Evolutionary conservation across 2,797 vertebrate genomes (phyloP).

Genomic region (Calcarius lapponicus): DNA sequence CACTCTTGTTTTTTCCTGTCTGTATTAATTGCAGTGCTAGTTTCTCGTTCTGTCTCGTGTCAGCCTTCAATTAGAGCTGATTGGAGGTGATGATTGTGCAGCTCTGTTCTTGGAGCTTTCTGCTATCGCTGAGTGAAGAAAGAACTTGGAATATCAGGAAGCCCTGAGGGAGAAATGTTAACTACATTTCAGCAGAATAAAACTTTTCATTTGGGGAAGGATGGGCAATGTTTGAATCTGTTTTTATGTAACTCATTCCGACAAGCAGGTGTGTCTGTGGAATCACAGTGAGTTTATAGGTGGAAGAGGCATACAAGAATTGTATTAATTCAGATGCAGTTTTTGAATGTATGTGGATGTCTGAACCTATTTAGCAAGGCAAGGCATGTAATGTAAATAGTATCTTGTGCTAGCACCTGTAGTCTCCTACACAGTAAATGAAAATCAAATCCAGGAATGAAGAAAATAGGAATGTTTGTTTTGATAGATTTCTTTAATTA

Average conservation of each 20-base stretch:
- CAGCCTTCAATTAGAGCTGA: slow-evolving; percentile 54
- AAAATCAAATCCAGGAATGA: not conserved
- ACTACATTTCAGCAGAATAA: slow-evolving; percentile 10
- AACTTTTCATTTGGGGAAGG: not conserved
- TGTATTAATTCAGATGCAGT: not conserved
- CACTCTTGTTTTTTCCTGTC: slow-evolving; percentile 50
- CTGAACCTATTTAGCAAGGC: not conserved
- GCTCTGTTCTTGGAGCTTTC: slow-evolving; percentile 5
- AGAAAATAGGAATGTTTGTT: not conserved
- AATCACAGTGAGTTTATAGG: not conserved
- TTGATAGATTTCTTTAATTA: not conserved
- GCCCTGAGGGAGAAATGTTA: not conserved
- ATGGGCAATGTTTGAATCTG: not conserved
- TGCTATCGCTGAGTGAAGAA: not conserved
- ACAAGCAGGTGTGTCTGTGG: not conserved
- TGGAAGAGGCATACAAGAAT: not conserved
- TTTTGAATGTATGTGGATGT: not conserved
- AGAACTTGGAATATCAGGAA: slow-evolving; percentile 3
- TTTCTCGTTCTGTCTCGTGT: slow-evolving; percentile 33
- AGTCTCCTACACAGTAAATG: not conserved
- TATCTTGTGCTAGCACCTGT: not conserved
- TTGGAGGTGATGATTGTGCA: slow-evolving; percentile 29
- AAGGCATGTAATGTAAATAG: not conserved
- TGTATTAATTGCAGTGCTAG: slow-evolving; percentile 24
- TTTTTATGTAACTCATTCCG: not conserved